Evolutionary conservation across 2,888 invertebrate genomes (phyloP).

Genomic region (Euclidia mi): DNA sequence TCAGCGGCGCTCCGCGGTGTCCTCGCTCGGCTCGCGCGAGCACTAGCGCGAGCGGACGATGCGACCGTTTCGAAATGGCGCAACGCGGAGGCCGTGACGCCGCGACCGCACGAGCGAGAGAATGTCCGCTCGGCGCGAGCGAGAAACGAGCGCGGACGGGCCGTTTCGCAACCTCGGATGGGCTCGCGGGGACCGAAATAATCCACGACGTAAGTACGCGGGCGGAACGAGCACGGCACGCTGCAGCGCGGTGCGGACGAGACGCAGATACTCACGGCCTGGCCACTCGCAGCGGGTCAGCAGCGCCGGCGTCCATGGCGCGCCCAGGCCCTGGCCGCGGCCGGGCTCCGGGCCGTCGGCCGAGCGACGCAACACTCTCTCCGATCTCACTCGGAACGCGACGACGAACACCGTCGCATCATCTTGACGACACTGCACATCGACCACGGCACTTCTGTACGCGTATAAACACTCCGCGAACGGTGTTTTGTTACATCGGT

Average conservation of each 20-base stretch:
- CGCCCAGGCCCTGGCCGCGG: constrained; percentile 88
- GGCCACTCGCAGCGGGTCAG: constrained; percentile 87
- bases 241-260: constrained; percentile 58
- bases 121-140: constrained; percentile 84
- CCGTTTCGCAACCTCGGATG: constrained; percentile 87
- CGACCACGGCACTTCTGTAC: constrained; percentile 84
- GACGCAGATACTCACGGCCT: constrained; percentile 87
- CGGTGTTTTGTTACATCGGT: constrained; percentile 90
- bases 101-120: constrained; percentile 85
- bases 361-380: constrained; percentile 88
- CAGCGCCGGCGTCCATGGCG: constrained; percentile 88
- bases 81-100: constrained; percentile 89
- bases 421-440: constrained; percentile 88
- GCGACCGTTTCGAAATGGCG: constrained; percentile 86
- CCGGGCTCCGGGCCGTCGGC: constrained; percentile 87
- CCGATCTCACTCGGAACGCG: constrained; percentile 87
- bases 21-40: constrained; percentile 72
- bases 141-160: constrained; percentile 79
- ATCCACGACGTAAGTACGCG: constrained; percentile 77
- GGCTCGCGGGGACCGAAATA: constrained; percentile 85
- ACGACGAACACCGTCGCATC: constrained; percentile 87
- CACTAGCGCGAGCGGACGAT: constrained; percentile 72
- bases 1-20: constrained; percentile 77
- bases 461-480: constrained; percentile 89
- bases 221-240: constrained; percentile 68